A percentile compares a stretch with the other conserved stretches of the same genome.
phyloP scores from a whole-genome alignment of 2,888 invertebrate species.

The Linhomoeus sp. region DNA sequence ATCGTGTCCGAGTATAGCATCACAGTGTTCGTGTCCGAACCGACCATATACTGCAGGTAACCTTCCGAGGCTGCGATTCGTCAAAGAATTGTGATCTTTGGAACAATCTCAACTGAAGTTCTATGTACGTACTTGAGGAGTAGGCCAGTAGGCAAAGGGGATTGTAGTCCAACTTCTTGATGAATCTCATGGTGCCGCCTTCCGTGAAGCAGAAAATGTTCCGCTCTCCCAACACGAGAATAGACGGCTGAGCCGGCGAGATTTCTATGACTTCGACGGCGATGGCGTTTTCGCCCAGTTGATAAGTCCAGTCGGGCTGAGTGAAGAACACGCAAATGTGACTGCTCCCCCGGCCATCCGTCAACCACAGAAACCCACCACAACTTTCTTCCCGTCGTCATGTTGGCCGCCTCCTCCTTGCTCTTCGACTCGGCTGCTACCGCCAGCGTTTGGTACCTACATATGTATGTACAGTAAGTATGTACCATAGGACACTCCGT shows the following conservation, averaged over 20 bases:
- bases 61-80: conserved; percentile 20
- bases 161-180: conserved; percentile 62
- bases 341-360: conserved; percentile 1
- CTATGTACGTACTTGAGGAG: conserved; percentile 5
- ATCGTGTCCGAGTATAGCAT: conserved; percentile 63
- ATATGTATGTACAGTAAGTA: too few species aligned
- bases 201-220: conserved; percentile 49
- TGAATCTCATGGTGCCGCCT: conserved; percentile 55
- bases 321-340: background rate
- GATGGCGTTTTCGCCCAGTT: conserved; percentile 54
- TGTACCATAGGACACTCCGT: too few species aligned
- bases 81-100: background rate
- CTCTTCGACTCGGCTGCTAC: conserved; percentile 45
- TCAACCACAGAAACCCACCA: conserved; percentile 23
- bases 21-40: conserved; percentile 58
- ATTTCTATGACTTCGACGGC: conserved; percentile 42
- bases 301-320: conserved; percentile 55
- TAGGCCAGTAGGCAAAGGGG: conserved; percentile 33
- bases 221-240: conserved; percentile 58
- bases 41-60: conserved; percentile 39
- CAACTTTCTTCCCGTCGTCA: conserved; percentile 40
- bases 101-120: background rate
- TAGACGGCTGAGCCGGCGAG: conserved; percentile 45
- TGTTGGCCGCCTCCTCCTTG: conserved; percentile 28
- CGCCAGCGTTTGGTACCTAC: conserved; percentile 54